Evolutionary conservation across 1,140 invertebrate genomes (phyloP).

Genomic region (Stegodyphus dumicola): DNA sequence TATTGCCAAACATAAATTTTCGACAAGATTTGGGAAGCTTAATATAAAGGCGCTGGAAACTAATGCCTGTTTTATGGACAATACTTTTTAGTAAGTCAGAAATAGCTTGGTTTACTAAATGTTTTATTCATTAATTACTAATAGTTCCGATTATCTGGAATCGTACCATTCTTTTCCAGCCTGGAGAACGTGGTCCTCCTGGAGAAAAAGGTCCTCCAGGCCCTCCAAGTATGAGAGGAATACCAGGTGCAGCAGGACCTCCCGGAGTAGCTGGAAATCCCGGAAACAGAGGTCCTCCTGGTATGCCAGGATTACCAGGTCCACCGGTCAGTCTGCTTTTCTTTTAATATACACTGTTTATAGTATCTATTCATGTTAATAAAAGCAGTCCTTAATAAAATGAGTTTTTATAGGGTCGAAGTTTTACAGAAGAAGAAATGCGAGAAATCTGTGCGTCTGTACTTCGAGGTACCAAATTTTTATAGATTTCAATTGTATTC

Average conservation of each 20-base stretch:
- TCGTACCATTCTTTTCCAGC: conserved; percentile 14
- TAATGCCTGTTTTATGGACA: too few species aligned
- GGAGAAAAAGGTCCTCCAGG: conserved; percentile 64
- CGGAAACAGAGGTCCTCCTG: conserved; percentile 56
- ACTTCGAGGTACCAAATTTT: conserved; percentile 69
- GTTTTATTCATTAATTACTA: too few species aligned
- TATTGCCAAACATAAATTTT: too few species aligned
- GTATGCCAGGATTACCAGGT: conserved; percentile 62
- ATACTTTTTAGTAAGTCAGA: too few species aligned
- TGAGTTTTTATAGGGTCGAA: conserved; percentile 69
- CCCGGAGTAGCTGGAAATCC: conserved; percentile 43
- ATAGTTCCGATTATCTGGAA: too few species aligned
- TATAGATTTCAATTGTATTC: too few species aligned
- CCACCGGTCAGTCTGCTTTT: conserved; percentile 27
- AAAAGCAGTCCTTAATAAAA: neutral
- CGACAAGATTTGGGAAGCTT: too few species aligned
- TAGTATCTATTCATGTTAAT: neutral
- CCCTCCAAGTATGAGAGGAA: conserved; percentile 62
- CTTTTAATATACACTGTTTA: neutral
- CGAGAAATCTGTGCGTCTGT: conserved; percentile 72
- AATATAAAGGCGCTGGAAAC: too few species aligned
- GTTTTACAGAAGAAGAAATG: conserved; percentile 71
- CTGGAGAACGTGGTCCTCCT: conserved; percentile 47
- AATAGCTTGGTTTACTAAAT: too few species aligned
- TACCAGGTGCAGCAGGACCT: conserved; percentile 44